These are phyloP conservation scores for Papilio dardanus DNA, from an alignment of 1,140 invertebrate genomes.

Conservation along the genomic window DNA sequence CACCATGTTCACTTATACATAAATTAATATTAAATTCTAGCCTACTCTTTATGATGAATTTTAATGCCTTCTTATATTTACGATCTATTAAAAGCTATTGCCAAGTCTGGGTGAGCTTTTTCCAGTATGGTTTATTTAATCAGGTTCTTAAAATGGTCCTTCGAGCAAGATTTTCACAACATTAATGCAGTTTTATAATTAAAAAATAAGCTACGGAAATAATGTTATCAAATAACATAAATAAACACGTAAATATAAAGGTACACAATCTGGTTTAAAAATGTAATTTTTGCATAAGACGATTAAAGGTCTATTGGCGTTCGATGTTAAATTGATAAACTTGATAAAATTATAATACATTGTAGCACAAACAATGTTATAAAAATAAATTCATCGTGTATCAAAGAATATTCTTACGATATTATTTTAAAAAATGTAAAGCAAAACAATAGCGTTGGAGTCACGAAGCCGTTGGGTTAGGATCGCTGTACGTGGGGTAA, in stretches of 20 bases:
- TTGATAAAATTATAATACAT: not conserved
- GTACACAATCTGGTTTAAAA: too few relatives aligned
- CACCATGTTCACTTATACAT: not conserved
- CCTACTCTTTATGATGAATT: not conserved
- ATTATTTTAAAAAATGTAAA: not conserved
- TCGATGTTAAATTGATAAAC: not conserved
- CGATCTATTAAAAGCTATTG: not conserved
- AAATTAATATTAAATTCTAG: not conserved
- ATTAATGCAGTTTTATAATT: not conserved
- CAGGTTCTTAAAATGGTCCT: not conserved
- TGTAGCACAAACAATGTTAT: not conserved
- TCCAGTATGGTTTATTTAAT: not conserved
- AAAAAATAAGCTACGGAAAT: not conserved
- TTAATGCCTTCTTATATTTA: not conserved
- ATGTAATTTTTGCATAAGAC: not conserved
- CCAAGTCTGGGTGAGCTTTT: not conserved
- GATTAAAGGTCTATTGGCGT: not conserved
- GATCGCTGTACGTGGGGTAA: not conserved
- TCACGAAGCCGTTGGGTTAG: not conserved
- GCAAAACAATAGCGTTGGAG: not conserved
- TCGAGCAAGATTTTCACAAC: not conserved
- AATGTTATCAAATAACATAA: not conserved
- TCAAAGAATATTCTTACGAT: not conserved
- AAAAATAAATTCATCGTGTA: not conserved
- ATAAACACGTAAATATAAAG: too few relatives aligned